Conservation (phyloP, 2,888 invertebrate species). For the Philereme transversata region DNA sequence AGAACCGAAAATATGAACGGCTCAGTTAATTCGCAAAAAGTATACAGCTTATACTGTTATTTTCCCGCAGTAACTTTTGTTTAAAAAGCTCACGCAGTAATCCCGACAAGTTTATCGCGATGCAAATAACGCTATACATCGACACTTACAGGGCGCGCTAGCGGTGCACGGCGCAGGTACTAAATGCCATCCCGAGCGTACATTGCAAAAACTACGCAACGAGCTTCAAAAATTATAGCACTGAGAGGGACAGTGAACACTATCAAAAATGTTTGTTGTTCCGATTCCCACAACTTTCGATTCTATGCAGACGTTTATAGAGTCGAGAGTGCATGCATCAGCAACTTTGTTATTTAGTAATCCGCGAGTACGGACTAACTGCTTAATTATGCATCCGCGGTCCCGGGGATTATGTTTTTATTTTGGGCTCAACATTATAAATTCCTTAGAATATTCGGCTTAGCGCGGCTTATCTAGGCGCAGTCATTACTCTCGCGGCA, state of each 20-base stretch:
- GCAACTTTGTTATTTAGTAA: constrained; percentile 45
- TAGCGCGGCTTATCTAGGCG: constrained; percentile 53
- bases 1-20: constrained; percentile 34
- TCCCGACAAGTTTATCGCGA: constrained; percentile 36
- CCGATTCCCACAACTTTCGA: constrained; percentile 6
- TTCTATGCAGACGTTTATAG: not conserved
- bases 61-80: constrained; percentile 29
- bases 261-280: constrained; percentile 24
- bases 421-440: constrained; percentile 65
- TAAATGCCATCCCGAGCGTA: constrained; percentile 25
- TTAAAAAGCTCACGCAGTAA: constrained; percentile 34
- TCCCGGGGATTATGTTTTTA: constrained; percentile 67
- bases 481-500: constrained; percentile 30
- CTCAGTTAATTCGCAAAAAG: constrained; percentile 33
- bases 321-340: constrained; percentile 15
- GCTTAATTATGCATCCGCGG: constrained; percentile 69
- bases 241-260: constrained; percentile 30
- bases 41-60: constrained; percentile 33
- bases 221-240: constrained; percentile 32
- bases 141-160: constrained; percentile 19
- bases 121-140: constrained; percentile 32
- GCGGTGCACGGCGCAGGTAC: constrained; percentile 21
- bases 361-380: constrained; percentile 64
- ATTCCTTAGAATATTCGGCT: constrained; percentile 66
- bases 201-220: constrained; percentile 30